Percentiles rank a stretch among this genome's conserved stretches.
Evolutionary conservation across 2,797 vertebrate genomes (phyloP).

Genomic region (Paratrypauchen microcephalus): DNA sequence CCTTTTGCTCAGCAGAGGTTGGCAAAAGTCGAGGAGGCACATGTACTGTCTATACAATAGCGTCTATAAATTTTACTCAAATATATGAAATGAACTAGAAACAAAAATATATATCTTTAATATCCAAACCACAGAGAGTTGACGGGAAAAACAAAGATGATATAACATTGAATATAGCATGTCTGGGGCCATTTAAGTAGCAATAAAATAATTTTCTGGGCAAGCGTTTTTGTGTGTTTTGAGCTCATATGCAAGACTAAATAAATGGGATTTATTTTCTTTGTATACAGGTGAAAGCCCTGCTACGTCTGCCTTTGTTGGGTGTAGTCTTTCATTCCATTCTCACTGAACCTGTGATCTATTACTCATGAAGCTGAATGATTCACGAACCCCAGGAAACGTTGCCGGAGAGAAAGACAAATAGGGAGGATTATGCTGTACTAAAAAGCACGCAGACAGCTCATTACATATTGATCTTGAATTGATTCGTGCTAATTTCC

Average conservation of each 20-base stretch:
- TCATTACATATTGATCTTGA: conserved; percentile 54
- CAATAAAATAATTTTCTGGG: too few species aligned
- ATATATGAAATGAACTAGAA: too few species aligned
- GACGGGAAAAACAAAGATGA: neutral
- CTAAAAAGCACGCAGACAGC: conserved; percentile 49
- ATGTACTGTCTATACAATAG: too few species aligned
- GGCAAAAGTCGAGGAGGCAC: too few species aligned
- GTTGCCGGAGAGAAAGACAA: conserved; percentile 30
- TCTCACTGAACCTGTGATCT: conserved; percentile 40
- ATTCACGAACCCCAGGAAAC: conserved; percentile 40
- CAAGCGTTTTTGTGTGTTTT: too few species aligned
- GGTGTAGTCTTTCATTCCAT: conserved; percentile 7
- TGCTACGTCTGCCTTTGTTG: neutral
- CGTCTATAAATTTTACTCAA: too few species aligned
- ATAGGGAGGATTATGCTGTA: conserved; percentile 36
- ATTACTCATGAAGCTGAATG: conserved; percentile 55
- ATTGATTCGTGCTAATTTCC: conserved; percentile 58
- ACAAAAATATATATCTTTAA: too few species aligned
- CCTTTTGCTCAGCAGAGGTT: too few species aligned
- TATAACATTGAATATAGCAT: neutral
- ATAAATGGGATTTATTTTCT: neutral
- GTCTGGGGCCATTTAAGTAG: neutral
- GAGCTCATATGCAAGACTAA: neutral
- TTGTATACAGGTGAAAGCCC: conserved; percentile 14
- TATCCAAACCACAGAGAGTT: too few species aligned